Percentiles rank a stretch among this genome's conserved stretches.
Conservation (phyloP, 2,113 vertebrate species). For the Conger conger region DNA sequence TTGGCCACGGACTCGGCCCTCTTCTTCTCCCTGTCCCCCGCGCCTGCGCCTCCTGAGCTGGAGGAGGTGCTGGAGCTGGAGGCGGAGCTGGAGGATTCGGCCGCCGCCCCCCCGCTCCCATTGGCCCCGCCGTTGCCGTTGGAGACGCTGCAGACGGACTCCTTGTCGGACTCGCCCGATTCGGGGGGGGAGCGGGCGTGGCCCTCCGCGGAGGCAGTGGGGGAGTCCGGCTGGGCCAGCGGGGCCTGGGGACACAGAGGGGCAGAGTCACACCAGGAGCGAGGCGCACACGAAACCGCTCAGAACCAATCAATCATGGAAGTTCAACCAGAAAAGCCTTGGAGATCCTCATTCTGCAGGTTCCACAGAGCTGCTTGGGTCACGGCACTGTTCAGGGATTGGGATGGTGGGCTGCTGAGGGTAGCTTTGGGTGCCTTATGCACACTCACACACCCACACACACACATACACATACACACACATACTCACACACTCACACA, state of each 20-base stretch:
- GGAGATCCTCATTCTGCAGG: too few species aligned
- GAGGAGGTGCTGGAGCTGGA: conserved; percentile 66
- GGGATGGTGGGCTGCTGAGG: too few species aligned
- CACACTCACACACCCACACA: too few species aligned
- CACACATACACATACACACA: too few species aligned
- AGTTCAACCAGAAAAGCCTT: too few species aligned
- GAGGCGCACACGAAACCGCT: too few species aligned
- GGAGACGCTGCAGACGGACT: conserved; percentile 92
- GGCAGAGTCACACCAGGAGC: neutral
- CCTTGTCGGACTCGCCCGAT: conserved; percentile 93
- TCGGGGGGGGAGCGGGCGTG: conserved; percentile 83
- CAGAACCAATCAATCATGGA: too few species aligned
- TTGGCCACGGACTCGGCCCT: conserved; percentile 92
- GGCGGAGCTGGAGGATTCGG: conserved; percentile 57
- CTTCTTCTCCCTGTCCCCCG: conserved; percentile 80
- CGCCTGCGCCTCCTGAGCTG: conserved; percentile 50
- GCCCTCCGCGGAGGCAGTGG: conserved; percentile 86
- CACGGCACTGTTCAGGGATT: too few species aligned
- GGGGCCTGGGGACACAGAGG: conserved; percentile 72
- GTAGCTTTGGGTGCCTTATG: too few species aligned
- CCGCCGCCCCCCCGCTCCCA: conserved; percentile 22
- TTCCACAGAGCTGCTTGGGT: too few species aligned
- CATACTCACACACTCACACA: too few species aligned
- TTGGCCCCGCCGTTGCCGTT: conserved; percentile 73
- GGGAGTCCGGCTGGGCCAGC: conserved; percentile 92